Evolutionary conservation across 2,797 vertebrate genomes (phyloP), one percentile per base, ranked within the genome.

Genomic region (Gephyroberyx darwinii): DNA sequence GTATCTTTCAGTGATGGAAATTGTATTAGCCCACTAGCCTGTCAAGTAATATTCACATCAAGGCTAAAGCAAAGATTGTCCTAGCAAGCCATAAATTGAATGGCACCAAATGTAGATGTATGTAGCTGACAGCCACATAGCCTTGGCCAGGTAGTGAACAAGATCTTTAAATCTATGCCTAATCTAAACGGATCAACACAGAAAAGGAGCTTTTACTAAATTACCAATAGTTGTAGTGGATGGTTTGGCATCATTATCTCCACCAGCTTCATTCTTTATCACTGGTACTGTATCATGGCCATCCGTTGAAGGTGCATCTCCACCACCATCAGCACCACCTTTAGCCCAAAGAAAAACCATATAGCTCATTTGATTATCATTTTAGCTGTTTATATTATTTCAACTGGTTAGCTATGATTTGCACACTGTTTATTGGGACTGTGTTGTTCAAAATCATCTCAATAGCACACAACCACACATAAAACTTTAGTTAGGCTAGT

Each of bases 141-240:
- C 12, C 16, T 14, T 5, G 13, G 16, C n/a, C 5, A 48, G 45
- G n/a, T 48, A n/a, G 5, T 43, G n/a, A 2, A 12, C 39, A 41
- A 13, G 39, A 4, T 41, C 39, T 9, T n/a, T 5, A 14, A 45
- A 19, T 8, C 35, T 26, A 43, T 64, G 10, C 16, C 9, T 48
- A 3, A 53, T 12, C 31, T 50, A n/a, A 33, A 19, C 8, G 14
- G 13, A 58, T 31, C 26, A 14, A 17, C 4, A 19, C 35, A 39
- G 3, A 50, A 2, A 52, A 10, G 41, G 9, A 16, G 45, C 19
- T 9, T 7, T 26, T 17, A 9, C 30, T 19, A 10, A 35, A 5
- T 59, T 71, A 91, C 90, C 90, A 0, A 57, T 10, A 1, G 80
- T 84, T 3, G 69, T 69, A 30, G 52, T 69, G 31, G 88, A 87